Percentiles rank a stretch among this genome's conserved stretches.
Conservation (phyloP, 2,797 vertebrate species). For the Gallinago stenura region DNA sequence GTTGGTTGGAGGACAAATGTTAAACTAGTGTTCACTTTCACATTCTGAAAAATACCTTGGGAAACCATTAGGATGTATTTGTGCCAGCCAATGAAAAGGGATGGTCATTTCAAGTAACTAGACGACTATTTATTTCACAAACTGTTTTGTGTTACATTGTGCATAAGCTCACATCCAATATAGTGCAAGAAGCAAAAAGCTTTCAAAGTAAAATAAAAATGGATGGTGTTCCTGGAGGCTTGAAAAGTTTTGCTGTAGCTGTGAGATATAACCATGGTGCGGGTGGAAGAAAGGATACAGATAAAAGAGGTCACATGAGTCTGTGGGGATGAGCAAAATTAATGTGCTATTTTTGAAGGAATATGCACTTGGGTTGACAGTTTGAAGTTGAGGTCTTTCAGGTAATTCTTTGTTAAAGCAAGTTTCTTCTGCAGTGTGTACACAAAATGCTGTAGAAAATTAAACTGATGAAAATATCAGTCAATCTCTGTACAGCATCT, state of each 20-base stretch:
- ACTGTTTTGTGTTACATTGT: neutral
- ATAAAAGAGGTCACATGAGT: constrained; percentile 17
- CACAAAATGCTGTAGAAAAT: neutral
- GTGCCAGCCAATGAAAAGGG: neutral
- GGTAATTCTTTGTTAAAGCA: neutral
- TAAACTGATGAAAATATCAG: neutral
- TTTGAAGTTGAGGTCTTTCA: constrained; percentile 14
- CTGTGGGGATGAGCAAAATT: constrained; percentile 13
- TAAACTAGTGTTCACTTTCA: neutral
- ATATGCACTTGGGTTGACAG: neutral
- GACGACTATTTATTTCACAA: neutral
- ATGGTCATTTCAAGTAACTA: neutral
- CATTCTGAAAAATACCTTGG: neutral
- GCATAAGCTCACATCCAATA: neutral
- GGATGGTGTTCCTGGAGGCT: neutral
- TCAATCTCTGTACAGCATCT: neutral
- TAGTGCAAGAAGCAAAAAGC: neutral
- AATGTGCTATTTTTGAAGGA: neutral
- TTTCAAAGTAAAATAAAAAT: neutral
- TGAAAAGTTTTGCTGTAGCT: neutral
- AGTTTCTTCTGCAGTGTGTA: neutral
- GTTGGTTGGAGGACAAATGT: neutral
- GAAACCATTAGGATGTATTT: neutral
- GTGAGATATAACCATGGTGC: neutral
- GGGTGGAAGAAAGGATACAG: neutral